Percentiles rank a stretch among this genome's conserved stretches.
Evolutionary conservation across 2,113 vertebrate species (phyloP).

Genomic region (sheep (Ovis aries)): DNA sequence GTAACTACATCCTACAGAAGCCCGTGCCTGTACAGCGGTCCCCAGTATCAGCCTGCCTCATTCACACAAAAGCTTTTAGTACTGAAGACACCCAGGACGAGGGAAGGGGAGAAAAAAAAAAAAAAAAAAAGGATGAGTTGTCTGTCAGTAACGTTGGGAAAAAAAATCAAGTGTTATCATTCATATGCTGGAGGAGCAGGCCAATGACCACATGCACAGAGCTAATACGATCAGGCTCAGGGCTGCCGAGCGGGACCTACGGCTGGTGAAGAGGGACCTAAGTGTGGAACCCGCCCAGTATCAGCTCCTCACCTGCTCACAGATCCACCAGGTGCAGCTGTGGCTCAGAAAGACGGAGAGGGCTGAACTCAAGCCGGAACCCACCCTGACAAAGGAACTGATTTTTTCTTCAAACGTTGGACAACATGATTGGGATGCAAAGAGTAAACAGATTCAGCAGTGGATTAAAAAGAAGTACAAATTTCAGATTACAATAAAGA

Average conservation of each 20-base stretch:
- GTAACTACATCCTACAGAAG: constrained; percentile 10
- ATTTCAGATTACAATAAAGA: constrained; percentile 84
- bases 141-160: constrained; percentile 84
- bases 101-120: background rate
- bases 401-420: constrained; percentile 85
- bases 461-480: constrained; percentile 89
- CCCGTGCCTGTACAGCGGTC: constrained; percentile 55
- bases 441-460: constrained; percentile 86
- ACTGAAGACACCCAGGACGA: constrained; percentile 44
- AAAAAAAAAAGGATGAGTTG: constrained; percentile 53
- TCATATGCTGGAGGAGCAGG: constrained; percentile 84
- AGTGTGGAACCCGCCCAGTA: constrained; percentile 85
- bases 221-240: constrained; percentile 85
- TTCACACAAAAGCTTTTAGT: constrained; percentile 71
- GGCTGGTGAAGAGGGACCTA: constrained; percentile 82
- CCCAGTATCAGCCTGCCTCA: background rate
- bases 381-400: constrained; percentile 86
- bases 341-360: constrained; percentile 83
- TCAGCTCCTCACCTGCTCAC: constrained; percentile 89
- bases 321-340: constrained; percentile 89
- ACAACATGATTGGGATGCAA: constrained; percentile 87
- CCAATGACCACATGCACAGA: constrained; percentile 85
- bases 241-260: constrained; percentile 82
- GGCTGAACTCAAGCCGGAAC: constrained; percentile 72
- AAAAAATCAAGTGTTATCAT: constrained; percentile 85